Base-by-base conservation (phyloP, 1,140 invertebrate genomes). In the Melipona quadrifasciata region DNA sequence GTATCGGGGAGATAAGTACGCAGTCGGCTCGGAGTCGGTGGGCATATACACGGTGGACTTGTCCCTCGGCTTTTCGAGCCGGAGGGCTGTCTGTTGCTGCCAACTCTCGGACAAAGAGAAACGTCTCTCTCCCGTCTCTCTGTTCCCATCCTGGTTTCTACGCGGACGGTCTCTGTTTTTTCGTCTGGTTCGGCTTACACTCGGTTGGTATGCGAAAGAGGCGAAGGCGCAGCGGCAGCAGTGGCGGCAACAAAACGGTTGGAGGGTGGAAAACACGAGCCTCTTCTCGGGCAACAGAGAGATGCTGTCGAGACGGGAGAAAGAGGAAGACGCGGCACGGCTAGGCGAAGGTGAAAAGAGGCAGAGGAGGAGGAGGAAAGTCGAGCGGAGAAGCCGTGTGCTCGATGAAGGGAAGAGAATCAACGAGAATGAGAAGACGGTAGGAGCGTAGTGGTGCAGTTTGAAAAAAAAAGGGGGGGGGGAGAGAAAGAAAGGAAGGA, bases 171-270 rank as follows among this genome's bases (percentile, higher is more conserved):
- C 72, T 74, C 51, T 55, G 31, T 76, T 39, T 14, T n/a, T 24
- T 24, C 74, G 55, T 58, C 34, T 21, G 27, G 1, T 31, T 53
- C 76, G 27, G 39, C 64, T 78, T 5, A n/a, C 17, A 53, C 39
- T n/a, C 51, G 74, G 14, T 24, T 19, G 55, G 57, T 10, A 17
- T 19, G 51, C 79, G 57, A 76, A 80, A 65, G 39, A 53, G 65
- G 19, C 80, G 84, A 89, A 82, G 84, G 82, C 83, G 86, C 58
- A 83, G 72, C 70, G 31, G 39, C 61, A 19, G 58, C 39, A 76
- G 39, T 67, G 78, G 21, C 73, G 71, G n/a, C 55, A 82, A 75
- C 73, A 72, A n/a, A 61, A 68, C 14, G 27, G 19, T 24, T 19
- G 19, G 31, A 27, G 17, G 31, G 34, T 39, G 67, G 67, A 70